A percentile compares a stretch with the other conserved stretches of the same genome.
Conservation (phyloP, 2,113 vertebrate species). For the Acrocephalus arundinaceus region DNA sequence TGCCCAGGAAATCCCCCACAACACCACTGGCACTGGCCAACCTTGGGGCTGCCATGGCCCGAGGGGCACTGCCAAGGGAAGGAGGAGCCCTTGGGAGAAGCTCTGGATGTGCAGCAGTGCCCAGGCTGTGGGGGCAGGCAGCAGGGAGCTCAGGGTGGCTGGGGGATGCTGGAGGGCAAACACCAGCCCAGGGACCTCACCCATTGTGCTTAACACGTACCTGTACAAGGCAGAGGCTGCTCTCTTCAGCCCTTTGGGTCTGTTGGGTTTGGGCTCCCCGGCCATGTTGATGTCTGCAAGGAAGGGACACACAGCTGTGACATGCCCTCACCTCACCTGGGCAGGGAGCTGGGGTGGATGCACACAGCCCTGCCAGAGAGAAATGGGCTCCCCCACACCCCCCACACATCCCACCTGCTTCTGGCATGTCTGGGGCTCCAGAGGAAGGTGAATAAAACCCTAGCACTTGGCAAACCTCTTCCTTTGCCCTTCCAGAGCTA, state of each 20-base stretch:
- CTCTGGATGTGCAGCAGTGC: not conserved
- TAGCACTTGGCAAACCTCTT: not conserved
- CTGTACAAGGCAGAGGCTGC: constrained; percentile 87
- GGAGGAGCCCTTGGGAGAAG: not conserved
- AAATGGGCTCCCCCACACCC: not conserved
- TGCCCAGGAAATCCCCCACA: not conserved
- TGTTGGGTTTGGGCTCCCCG: constrained; percentile 89
- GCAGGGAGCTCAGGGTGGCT: not conserved
- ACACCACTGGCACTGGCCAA: fast-evolving
- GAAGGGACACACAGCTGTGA: constrained; percentile 2
- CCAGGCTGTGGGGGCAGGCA: not conserved
- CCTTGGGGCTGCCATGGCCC: not conserved
- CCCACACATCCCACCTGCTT: not conserved
- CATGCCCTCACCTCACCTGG: fast-evolving
- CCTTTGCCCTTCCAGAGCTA: not conserved
- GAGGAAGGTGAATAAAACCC: not conserved
- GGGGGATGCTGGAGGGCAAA: not conserved
- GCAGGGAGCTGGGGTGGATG: fast-evolving
- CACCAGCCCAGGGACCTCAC: not conserved
- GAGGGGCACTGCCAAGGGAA: not conserved
- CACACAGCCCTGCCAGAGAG: not conserved
- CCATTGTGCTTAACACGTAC: constrained; percentile 54
- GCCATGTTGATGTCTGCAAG: constrained; percentile 95
- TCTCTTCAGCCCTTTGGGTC: constrained; percentile 89
- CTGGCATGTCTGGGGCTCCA: fast-evolving